Conservation (phyloP, 2,888 invertebrate genomes). For the Chloroclystis v-ata region DNA sequence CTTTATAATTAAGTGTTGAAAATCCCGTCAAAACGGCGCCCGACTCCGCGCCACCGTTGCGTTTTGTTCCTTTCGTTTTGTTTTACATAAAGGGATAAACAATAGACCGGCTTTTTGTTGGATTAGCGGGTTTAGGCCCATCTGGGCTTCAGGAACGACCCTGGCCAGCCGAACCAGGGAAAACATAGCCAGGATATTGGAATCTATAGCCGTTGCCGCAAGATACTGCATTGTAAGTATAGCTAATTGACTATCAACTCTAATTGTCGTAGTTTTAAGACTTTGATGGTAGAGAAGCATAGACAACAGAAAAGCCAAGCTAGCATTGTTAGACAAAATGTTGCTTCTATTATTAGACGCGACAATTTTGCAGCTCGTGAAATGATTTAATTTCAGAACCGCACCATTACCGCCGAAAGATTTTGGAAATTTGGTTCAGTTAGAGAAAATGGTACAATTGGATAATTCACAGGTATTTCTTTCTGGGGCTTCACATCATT, state of each 20-base stretch:
- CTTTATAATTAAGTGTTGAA: conserved; percentile 46
- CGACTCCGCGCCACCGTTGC: conserved; percentile 59
- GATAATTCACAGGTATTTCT: conserved; percentile 69
- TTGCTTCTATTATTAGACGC: conserved; percentile 35
- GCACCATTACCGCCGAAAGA: conserved; percentile 59
- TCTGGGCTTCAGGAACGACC: conserved; percentile 53
- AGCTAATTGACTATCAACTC: too few species aligned
- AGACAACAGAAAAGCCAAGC: not conserved
- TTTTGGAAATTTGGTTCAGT: conserved; percentile 65
- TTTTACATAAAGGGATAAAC: conserved; percentile 75
- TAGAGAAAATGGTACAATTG: conserved; percentile 71
- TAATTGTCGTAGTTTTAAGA: too few species aligned
- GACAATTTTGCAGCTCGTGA: conserved; percentile 48
- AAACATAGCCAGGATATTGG: conserved; percentile 74
- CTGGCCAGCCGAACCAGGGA: conserved; percentile 71
- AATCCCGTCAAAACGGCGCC: conserved; percentile 69
- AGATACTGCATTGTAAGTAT: conserved; percentile 77
- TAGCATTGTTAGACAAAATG: not conserved
- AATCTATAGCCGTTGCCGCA: conserved; percentile 73
- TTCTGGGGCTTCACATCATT: conserved; percentile 54
- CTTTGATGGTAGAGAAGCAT: too few species aligned
- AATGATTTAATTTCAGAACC: conserved; percentile 74
- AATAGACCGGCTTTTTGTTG: conserved; percentile 61
- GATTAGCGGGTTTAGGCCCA: conserved; percentile 53
- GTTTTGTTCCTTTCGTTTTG: conserved; percentile 74